Percentiles rank a stretch among this genome's conserved stretches.
Evolutionary conservation across 1,140 invertebrate genomes (phyloP).

Genomic region (Drosophila ficusphila): DNA sequence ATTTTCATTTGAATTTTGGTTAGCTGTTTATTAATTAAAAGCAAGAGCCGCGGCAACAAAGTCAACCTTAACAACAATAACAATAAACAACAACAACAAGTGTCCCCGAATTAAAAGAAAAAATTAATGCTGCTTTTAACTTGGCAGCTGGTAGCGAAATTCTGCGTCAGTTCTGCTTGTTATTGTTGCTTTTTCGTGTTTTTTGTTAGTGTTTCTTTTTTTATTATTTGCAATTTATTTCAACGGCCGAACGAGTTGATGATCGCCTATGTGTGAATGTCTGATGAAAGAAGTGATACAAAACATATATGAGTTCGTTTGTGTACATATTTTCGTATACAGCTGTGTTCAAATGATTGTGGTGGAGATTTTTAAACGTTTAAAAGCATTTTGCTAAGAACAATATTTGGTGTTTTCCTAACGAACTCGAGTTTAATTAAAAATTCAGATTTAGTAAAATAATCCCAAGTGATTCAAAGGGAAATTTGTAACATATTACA

Average conservation of each 20-base stretch:
- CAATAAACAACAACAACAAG: conserved; percentile 28
- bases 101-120: conserved; percentile 28
- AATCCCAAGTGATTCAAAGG: no score
- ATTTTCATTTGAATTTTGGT: conserved; percentile 22
- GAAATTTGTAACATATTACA: no score
- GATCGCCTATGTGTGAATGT: conserved; percentile 39
- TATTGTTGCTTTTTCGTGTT: conserved; percentile 37
- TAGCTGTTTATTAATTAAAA: conserved; percentile 36
- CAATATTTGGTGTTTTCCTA: no score
- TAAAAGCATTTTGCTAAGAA: background rate
- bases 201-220: conserved; percentile 46
- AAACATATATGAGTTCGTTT: conserved; percentile 21
- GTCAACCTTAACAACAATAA: no score
- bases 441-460: no score
- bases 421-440: no score
- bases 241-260: conserved; percentile 54
- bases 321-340: conserved; percentile 17
- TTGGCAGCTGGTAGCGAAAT: conserved; percentile 68
- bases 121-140: conserved; percentile 63
- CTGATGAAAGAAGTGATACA: conserved; percentile 72
- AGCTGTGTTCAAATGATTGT: background rate
- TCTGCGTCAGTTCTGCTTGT: conserved; percentile 56
- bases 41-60: background rate
- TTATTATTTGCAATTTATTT: conserved; percentile 58
- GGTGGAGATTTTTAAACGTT: background rate